These are phyloP conservation scores for Melangyna quadrimaculata DNA, from an alignment of 2,888 invertebrate genomes.

Conservation along the genomic window DNA sequence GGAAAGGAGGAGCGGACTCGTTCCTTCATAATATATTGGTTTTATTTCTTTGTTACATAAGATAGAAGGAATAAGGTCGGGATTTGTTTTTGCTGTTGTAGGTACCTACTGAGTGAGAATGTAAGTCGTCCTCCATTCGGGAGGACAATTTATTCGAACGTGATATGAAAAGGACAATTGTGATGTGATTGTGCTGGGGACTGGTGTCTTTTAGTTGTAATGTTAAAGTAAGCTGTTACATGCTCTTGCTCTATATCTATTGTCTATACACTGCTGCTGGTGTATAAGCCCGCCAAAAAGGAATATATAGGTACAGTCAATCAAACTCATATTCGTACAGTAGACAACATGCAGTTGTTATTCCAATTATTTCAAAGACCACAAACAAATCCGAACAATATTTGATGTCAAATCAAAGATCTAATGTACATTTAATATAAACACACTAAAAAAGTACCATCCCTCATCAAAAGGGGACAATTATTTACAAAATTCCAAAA, in stretches of 20 bases:
- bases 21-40: background rate
- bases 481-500: no score
- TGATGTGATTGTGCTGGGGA: background rate
- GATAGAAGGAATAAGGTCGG: slow-evolving; percentile 47
- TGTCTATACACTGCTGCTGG: background rate
- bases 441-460: no score
- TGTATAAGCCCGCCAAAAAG: background rate
- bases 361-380: no score
- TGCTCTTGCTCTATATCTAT: background rate
- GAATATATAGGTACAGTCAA: no score
- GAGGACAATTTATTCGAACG: slow-evolving; percentile 40
- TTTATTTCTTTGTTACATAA: slow-evolving; percentile 39
- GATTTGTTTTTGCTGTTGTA: slow-evolving; percentile 17
- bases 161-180: slow-evolving; percentile 44
- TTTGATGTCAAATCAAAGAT: no score
- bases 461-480: no score
- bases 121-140: slow-evolving; percentile 6
- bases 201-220: background rate
- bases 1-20: background rate
- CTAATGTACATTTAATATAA: no score
- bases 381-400: no score
- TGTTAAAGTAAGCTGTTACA: background rate
- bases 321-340: no score
- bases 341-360: no score
- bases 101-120: slow-evolving; percentile 3